Evolutionary conservation across 1,140 invertebrate genomes (phyloP).

Genomic region (Octopus sinensis): DNA sequence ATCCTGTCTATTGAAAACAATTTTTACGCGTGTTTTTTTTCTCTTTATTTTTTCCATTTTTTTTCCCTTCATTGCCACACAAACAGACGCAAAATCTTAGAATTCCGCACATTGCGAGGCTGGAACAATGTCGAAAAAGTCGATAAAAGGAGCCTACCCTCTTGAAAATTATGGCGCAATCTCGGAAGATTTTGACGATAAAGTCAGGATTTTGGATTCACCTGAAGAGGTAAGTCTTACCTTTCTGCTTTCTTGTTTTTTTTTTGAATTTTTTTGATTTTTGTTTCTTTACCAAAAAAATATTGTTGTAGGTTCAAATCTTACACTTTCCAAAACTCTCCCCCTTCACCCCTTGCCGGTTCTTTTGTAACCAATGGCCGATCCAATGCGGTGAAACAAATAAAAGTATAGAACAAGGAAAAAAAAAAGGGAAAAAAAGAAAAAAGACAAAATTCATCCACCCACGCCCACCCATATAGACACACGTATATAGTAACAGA

Average conservation of each 20-base stretch:
- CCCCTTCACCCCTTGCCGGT: slow-evolving; percentile 42
- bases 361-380: neutral
- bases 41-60: neutral
- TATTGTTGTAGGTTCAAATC: slow-evolving; percentile 29
- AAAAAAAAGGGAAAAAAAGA: no score
- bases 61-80: neutral
- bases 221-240: slow-evolving; percentile 21
- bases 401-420: no score
- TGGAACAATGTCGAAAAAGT: slow-evolving; percentile 20
- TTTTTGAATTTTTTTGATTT: neutral
- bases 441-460: no score
- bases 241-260: neutral
- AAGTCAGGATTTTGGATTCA: slow-evolving; percentile 25
- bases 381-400: no score
- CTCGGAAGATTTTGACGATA: slow-evolving; percentile 26
- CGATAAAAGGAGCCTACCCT: slow-evolving; percentile 26
- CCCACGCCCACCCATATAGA: no score
- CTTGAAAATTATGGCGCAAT: slow-evolving; percentile 30
- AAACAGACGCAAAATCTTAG: neutral
- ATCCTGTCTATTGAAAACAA: no score
- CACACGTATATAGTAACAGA: no score
- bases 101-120: neutral
- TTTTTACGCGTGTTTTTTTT: neutral
- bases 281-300: neutral
- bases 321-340: slow-evolving; percentile 55